Percentiles rank a stretch among this genome's conserved stretches.
These are phyloP conservation scores for Leucophenga montana DNA, from an alignment of 2,888 invertebrate species.

Conservation along the genomic window DNA sequence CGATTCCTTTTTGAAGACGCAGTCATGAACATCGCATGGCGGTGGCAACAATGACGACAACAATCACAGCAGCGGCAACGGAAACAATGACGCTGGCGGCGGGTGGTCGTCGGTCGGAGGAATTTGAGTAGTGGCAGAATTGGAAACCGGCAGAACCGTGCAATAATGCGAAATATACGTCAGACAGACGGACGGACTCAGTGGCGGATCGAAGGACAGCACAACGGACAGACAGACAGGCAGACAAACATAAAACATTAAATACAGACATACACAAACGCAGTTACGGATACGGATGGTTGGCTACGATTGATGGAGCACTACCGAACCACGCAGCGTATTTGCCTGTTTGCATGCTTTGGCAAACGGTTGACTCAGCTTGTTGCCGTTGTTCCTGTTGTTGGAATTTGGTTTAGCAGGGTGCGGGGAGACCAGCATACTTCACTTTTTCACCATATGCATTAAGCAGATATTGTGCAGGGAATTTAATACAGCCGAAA, in stretches of 20 bases:
- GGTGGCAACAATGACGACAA: constrained; percentile 66
- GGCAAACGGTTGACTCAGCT: constrained; percentile 27
- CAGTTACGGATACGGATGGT: constrained; percentile 66
- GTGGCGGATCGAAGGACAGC: constrained; percentile 25
- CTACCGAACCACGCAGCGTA: constrained; percentile 49
- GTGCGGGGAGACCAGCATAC: constrained; percentile 19
- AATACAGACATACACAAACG: constrained; percentile 60
- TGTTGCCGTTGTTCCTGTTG: constrained; percentile 36
- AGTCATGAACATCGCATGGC: constrained; percentile 55
- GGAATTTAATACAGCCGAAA: constrained; percentile 18
- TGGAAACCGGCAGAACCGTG: constrained; percentile 41
- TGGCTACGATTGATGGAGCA: constrained; percentile 60
- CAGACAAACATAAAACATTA: constrained; percentile 67
- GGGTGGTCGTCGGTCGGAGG: constrained; percentile 43
- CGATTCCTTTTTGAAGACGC: constrained; percentile 59
- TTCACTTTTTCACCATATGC: constrained; percentile 1
- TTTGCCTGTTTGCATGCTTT: constrained; percentile 33
- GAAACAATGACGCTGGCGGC: constrained; percentile 57
- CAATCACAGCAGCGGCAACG: constrained; percentile 67
- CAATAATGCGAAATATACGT: constrained; percentile 67
- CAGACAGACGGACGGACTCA: constrained; percentile 39
- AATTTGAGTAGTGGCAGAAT: constrained; percentile 28
- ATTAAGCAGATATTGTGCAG: constrained; percentile 8
- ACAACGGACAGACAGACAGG: constrained; percentile 38
- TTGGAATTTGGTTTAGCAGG: constrained; percentile 33